Conservation (phyloP, 2,797 vertebrate genomes). For the Etheostoma perlongum region DNA sequence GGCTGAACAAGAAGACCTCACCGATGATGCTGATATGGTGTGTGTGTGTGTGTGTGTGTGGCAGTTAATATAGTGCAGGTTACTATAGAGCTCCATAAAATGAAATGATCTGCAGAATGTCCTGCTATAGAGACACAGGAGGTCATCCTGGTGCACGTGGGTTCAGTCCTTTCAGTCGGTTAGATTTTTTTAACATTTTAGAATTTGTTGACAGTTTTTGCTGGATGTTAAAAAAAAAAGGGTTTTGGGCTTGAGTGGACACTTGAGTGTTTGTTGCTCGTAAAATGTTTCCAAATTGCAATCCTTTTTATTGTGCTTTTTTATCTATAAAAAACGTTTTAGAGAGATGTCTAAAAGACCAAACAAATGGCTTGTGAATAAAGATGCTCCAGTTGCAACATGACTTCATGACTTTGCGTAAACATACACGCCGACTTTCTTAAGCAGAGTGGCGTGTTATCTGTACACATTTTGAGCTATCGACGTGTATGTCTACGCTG, state of each 20-base stretch:
- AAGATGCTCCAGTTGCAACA: background rate
- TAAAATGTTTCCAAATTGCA: slow-evolving; percentile 1
- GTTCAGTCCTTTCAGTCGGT: background rate
- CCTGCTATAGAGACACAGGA: background rate
- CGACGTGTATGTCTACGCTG: no score
- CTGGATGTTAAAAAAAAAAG: slow-evolving; percentile 35
- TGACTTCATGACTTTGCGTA: no score
- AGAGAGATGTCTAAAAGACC: background rate
- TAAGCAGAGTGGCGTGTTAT: no score
- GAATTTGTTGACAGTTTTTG: slow-evolving; percentile 24
- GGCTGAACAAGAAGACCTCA: slow-evolving; percentile 37
- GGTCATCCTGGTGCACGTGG: background rate
- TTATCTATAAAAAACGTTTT: background rate
- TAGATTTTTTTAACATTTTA: slow-evolving; percentile 28
- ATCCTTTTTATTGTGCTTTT: background rate
- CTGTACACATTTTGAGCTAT: no score
- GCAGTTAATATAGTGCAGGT: slow-evolving; percentile 49
- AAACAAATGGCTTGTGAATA: background rate
- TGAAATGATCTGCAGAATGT: slow-evolving; percentile 25
- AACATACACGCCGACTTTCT: no score
- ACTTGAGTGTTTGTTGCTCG: background rate
- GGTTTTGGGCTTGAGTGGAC: slow-evolving; percentile 12
- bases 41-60: slow-evolving; percentile 16
- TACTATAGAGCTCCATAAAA: slow-evolving; percentile 28
- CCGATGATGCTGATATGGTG: slow-evolving; percentile 35